Evolutionary conservation across 1,140 invertebrate genomes (phyloP).

Genomic region (Aphaenogaster ashmeadi): DNA sequence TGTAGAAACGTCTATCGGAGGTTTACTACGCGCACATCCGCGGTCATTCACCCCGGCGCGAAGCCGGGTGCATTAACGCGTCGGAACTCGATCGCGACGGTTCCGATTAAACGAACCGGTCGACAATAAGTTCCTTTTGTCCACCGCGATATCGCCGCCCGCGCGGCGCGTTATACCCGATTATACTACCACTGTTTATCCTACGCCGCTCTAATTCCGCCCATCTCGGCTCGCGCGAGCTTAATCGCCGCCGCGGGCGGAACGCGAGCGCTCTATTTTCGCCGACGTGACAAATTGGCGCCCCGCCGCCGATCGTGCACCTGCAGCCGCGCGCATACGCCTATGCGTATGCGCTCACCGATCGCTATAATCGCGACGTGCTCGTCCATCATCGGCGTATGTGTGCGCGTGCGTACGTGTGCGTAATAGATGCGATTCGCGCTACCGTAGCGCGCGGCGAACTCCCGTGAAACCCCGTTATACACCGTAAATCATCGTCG

Average conservation of each 20-base stretch:
- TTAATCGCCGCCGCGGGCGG: constrained; percentile 51
- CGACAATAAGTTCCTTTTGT: constrained; percentile 2
- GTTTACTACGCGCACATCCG: background rate
- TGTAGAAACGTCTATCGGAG: background rate
- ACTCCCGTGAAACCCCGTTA: constrained; percentile 8
- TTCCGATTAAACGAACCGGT: constrained; percentile 9
- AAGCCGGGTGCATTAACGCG: background rate
- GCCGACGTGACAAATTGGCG: constrained; percentile 52
- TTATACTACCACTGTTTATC: constrained; percentile 16
- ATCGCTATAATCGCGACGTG: constrained; percentile 10
- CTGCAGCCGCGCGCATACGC: constrained; percentile 5
- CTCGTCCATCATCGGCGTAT: background rate
- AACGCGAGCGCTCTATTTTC: constrained; percentile 50
- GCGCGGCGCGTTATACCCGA: background rate
- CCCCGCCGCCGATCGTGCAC: constrained; percentile 31
- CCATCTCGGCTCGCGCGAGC: constrained; percentile 32
- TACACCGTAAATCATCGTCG: constrained; percentile 33
- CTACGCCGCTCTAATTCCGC: constrained; percentile 49
- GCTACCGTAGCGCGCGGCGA: constrained; percentile 2
- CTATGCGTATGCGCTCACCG: background rate
- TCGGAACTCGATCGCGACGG: constrained; percentile 21
- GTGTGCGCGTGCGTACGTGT: background rate
- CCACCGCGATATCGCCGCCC: background rate
- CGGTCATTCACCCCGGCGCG: constrained; percentile 26
- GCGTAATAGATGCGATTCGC: background rate